Conservation (phyloP, 2,888 invertebrate genomes). For the Selenia dentaria region DNA sequence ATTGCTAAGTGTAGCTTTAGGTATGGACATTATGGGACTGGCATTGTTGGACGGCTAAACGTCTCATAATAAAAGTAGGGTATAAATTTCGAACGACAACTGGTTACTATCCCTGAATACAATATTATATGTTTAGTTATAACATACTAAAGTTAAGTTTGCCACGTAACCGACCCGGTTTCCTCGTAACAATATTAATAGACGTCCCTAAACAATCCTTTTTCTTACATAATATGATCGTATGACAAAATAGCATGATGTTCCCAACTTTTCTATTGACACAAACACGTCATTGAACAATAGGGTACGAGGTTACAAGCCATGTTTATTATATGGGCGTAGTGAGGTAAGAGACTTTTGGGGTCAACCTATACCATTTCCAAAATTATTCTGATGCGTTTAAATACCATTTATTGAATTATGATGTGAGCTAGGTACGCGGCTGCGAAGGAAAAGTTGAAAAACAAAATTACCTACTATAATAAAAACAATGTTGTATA, state of each 20-base stretch:
- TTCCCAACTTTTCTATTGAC: slow-evolving; percentile 29
- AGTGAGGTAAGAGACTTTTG: slow-evolving; percentile 4
- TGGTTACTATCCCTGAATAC: neutral
- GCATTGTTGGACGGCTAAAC: too few species aligned
- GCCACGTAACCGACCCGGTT: slow-evolving; percentile 9
- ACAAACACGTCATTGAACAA: slow-evolving; percentile 33
- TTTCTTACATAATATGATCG: slow-evolving; percentile 29
- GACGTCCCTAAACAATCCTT: slow-evolving; percentile 30
- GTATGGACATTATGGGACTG: too few species aligned
- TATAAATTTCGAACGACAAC: too few species aligned
- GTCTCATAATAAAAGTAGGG: too few species aligned
- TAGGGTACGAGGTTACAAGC: slow-evolving; percentile 42
- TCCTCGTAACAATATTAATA: slow-evolving; percentile 24
- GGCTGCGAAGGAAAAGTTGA: too few species aligned
- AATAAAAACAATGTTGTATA: too few species aligned
- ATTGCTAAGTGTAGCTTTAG: too few species aligned
- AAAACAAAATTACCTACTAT: too few species aligned
- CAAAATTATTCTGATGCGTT: too few species aligned
- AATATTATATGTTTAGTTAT: neutral
- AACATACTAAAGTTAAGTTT: slow-evolving; percentile 5
- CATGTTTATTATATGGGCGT: slow-evolving; percentile 29
- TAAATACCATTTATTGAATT: too few species aligned
- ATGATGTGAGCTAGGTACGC: too few species aligned
- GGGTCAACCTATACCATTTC: neutral
- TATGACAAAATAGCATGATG: slow-evolving; percentile 32